These are phyloP conservation scores for Anguilla marmorata DNA, from an alignment of 2,797 vertebrate genomes.

Conservation along the genomic window DNA sequence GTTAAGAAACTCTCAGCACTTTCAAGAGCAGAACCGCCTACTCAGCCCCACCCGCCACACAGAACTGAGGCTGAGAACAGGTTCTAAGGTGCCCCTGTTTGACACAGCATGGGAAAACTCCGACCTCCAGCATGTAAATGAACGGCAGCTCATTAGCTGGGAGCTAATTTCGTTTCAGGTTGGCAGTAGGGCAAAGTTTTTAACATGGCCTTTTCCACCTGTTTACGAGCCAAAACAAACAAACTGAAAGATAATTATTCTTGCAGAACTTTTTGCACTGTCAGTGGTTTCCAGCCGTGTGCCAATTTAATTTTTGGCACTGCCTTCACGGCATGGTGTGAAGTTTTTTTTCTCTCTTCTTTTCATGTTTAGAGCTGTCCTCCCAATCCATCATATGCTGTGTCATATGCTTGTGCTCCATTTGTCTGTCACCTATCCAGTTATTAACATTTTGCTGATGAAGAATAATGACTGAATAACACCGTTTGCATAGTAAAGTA, in stretches of 20 bases:
- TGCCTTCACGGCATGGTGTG: too few relatives aligned
- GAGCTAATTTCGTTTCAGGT: slow-evolving; percentile 30
- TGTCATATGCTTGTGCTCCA: too few relatives aligned
- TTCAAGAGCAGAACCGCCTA: not conserved
- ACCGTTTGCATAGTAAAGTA: too few relatives aligned
- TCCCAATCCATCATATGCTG: too few relatives aligned
- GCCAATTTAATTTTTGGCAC: not conserved
- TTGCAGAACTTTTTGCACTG: slow-evolving; percentile 7
- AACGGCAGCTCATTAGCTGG: slow-evolving; percentile 43
- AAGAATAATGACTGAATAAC: too few relatives aligned
- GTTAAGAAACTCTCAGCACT: not conserved
- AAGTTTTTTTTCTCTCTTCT: too few relatives aligned
- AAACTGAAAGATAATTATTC: slow-evolving; percentile 40
- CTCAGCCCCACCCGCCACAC: not conserved
- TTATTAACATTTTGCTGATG: too few relatives aligned
- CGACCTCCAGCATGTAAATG: slow-evolving; percentile 36
- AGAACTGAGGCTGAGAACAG: not conserved
- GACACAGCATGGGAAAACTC: not conserved
- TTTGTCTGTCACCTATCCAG: too few relatives aligned
- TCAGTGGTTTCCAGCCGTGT: slow-evolving; percentile 33
- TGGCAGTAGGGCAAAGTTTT: slow-evolving; percentile 32
- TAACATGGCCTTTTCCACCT: slow-evolving; percentile 27
- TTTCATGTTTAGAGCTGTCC: too few relatives aligned
- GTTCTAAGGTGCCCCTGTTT: not conserved
- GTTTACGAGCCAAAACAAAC: slow-evolving; percentile 46